Conservation (phyloP, 2,797 vertebrate genomes). For the Notolabrus celidotus region DNA sequence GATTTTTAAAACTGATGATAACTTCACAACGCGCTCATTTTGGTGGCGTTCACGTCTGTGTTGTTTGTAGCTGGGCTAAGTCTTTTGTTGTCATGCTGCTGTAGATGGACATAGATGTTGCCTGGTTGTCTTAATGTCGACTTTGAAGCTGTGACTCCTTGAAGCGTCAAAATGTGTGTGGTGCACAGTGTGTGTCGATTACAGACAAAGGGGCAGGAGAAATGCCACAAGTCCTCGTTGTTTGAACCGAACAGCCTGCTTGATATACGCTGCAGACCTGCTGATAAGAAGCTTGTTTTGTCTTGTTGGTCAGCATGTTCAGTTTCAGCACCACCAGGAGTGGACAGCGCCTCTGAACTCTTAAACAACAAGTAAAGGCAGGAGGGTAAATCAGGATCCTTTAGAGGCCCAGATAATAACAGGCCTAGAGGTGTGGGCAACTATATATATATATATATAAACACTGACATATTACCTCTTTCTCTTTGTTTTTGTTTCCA, state of each 20-base stretch:
- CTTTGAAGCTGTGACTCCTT: constrained; percentile 4
- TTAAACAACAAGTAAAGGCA: constrained; percentile 15
- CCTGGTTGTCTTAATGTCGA: constrained; percentile 2
- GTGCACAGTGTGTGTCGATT: constrained; percentile 12
- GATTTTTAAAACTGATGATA: constrained; percentile 49
- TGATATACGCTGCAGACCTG: neutral
- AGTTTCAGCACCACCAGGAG: constrained; percentile 71
- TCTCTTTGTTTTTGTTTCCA: no score
- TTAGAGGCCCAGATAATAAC: constrained; percentile 26
- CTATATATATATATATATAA: no score
- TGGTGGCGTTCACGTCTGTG: constrained; percentile 17
- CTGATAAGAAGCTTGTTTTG: neutral
- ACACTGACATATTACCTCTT: no score
- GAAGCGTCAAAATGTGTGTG: constrained; percentile 14
- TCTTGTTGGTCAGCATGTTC: neutral
- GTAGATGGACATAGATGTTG: constrained; percentile 15
- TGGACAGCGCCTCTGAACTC: constrained; percentile 64
- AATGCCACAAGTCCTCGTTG: constrained; percentile 47
- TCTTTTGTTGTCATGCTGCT: constrained; percentile 8
- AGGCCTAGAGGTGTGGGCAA: neutral
- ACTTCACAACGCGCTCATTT: constrained; percentile 26
- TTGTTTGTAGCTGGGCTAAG: constrained; percentile 24
- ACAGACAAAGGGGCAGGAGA: constrained; percentile 42
- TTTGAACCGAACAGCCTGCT: neutral
- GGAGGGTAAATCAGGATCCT: constrained; percentile 18